A percentile compares a stretch with the other conserved stretches of the same genome.
Conservation (phyloP, 2,113 vertebrate genomes). For the Phyllostomus discolor region DNA sequence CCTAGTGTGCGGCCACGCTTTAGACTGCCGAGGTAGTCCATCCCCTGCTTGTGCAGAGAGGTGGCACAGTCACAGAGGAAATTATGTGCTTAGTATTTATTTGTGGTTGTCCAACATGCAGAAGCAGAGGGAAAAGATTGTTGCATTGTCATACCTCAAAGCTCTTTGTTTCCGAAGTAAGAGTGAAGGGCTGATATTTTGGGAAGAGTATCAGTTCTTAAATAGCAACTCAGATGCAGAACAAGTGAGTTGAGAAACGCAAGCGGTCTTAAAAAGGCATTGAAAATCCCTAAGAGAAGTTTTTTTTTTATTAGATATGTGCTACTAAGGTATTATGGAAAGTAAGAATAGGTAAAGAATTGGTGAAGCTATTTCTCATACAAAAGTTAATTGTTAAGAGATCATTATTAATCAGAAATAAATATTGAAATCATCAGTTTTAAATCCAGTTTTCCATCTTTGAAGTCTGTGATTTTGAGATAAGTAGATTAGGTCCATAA, state of each 20-base stretch:
- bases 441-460: neutral
- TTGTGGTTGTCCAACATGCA: neutral
- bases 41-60: neutral
- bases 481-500: neutral
- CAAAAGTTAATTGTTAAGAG: neutral
- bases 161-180: neutral
- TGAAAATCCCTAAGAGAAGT: neutral
- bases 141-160: neutral
- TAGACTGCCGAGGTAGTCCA: neutral
- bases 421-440: neutral
- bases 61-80: neutral
- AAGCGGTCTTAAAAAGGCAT: neutral
- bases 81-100: neutral
- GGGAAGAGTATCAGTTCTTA: neutral
- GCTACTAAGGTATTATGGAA: neutral
- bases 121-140: neutral
- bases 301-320: neutral
- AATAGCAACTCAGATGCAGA: neutral
- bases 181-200: neutral
- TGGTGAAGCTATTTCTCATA: neutral
- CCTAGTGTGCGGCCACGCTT: no score
- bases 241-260: neutral
- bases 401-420: neutral
- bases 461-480: neutral
- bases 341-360: neutral